Conservation (phyloP, 1,140 invertebrate species). For the Caenorhabditis brenneri region DNA sequence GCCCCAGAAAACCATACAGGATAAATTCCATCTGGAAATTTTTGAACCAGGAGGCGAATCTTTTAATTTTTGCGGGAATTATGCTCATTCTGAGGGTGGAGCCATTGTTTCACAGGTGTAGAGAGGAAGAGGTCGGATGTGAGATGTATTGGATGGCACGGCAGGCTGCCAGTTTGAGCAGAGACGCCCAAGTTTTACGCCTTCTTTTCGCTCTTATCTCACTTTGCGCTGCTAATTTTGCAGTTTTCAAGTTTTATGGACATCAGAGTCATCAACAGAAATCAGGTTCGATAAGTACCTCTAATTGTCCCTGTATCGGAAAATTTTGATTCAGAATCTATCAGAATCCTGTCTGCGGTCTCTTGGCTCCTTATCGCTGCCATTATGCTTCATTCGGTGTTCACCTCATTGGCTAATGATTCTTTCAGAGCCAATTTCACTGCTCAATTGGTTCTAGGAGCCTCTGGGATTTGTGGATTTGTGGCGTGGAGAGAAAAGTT, state of each 20-base stretch:
- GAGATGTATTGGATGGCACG: neutral
- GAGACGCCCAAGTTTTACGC: conserved; percentile 14
- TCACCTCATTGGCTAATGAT: neutral
- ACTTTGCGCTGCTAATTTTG: neutral
- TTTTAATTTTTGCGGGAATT: neutral
- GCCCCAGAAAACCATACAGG: neutral
- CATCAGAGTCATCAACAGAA: neutral
- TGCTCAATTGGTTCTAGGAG: neutral
- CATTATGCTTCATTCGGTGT: neutral
- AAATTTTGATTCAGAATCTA: conserved; percentile 11
- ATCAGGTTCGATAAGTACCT: neutral
- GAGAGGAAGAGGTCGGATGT: conserved; percentile 52
- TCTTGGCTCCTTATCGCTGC: conserved; percentile 14
- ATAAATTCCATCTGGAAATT: neutral
- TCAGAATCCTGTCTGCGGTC: neutral
- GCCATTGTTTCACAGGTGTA: conserved; percentile 48
- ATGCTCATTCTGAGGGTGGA: conserved; percentile 22
- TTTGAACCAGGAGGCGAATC: neutral
- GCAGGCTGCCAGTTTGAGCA: neutral
- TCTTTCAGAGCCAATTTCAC: neutral
- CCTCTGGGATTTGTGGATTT: neutral
- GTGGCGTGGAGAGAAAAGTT: neutral
- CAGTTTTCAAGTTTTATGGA: neutral
- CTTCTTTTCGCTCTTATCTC: neutral
- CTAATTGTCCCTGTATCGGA: neutral